phyloP scores from a whole-genome alignment of 2,888 invertebrate species.

The Hybos culiciformis region DNA sequence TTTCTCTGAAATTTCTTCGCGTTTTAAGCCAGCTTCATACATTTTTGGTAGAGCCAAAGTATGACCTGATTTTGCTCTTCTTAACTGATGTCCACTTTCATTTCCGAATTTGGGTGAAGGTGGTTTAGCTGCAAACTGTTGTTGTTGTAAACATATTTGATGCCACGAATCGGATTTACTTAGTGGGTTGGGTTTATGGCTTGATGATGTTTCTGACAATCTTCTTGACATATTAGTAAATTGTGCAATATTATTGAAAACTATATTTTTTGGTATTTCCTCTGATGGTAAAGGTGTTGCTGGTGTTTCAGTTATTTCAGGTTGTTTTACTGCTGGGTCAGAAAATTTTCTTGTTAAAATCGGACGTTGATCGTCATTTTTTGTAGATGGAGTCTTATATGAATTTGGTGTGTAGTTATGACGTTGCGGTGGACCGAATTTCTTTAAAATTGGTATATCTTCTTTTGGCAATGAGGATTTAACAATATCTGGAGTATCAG shows the following conservation, averaged over 20 bases:
- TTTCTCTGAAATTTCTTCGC: constrained; percentile 53
- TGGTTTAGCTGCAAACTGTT: constrained; percentile 13
- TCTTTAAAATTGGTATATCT: constrained; percentile 29
- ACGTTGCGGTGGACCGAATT: constrained; percentile 32
- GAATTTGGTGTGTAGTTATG: constrained; percentile 33
- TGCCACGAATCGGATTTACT: constrained; percentile 73
- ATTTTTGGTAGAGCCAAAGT: constrained; percentile 61
- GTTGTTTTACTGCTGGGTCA: constrained; percentile 17
- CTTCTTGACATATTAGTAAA: constrained; percentile 29
- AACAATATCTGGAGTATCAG: constrained; percentile 32
- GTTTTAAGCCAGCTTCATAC: constrained; percentile 63
- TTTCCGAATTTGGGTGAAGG: constrained; percentile 24
- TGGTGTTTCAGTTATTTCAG: constrained; percentile 29
- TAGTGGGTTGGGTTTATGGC: constrained; percentile 31
- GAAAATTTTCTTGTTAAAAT: constrained; percentile 9
- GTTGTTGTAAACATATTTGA: constrained; percentile 41
- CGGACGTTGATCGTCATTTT: constrained; percentile 7
- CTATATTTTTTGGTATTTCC: constrained; percentile 29
- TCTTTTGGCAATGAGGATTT: constrained; percentile 32
- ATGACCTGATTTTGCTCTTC: constrained; percentile 60
- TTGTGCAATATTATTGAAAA: constrained; percentile 31
- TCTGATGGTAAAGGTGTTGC: constrained; percentile 24
- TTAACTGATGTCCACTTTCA: constrained; percentile 16
- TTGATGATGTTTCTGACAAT: constrained; percentile 18
- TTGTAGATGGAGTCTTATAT: constrained; percentile 27